A percentile compares a stretch with the other conserved stretches of the same genome.
Evolutionary conservation across 2,113 vertebrate genomes (phyloP).

Genomic region (Rhinoderma darwinii): DNA sequence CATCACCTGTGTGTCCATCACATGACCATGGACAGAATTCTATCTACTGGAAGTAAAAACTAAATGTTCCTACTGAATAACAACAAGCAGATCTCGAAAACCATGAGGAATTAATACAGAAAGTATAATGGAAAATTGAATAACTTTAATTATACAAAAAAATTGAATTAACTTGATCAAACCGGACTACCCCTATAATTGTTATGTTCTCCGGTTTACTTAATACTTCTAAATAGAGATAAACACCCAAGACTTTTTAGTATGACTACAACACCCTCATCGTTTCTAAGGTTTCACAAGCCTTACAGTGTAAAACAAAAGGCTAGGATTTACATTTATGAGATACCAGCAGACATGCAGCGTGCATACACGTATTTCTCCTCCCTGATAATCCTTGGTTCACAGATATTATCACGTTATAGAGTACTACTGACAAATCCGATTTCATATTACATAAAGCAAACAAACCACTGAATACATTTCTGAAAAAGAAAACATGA

Average conservation of each 20-base stretch:
- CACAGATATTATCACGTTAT: conserved; percentile 42
- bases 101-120: too few relatives aligned
- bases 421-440: conserved; percentile 29
- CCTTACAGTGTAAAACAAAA: conserved; percentile 30
- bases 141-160: too few relatives aligned
- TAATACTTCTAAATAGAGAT: conserved; percentile 23
- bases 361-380: conserved; percentile 22
- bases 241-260: neutral
- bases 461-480: neutral
- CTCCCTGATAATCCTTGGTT: conserved; percentile 46
- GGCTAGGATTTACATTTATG: conserved; percentile 20
- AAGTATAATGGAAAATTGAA: too few relatives aligned
- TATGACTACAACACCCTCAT: conserved; percentile 2
- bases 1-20: too few relatives aligned
- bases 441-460: neutral
- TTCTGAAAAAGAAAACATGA: neutral
- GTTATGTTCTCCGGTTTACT: neutral
- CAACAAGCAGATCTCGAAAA: too few relatives aligned
- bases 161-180: too few relatives aligned
- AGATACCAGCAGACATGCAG: conserved; percentile 25
- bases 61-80: too few relatives aligned
- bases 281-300: conserved; percentile 34
- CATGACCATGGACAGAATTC: too few relatives aligned
- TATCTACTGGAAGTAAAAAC: too few relatives aligned
- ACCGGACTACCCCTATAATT: neutral